These are phyloP conservation scores for Sitta europaea DNA, from an alignment of 2,113 vertebrate genomes.

Conservation along the genomic window DNA sequence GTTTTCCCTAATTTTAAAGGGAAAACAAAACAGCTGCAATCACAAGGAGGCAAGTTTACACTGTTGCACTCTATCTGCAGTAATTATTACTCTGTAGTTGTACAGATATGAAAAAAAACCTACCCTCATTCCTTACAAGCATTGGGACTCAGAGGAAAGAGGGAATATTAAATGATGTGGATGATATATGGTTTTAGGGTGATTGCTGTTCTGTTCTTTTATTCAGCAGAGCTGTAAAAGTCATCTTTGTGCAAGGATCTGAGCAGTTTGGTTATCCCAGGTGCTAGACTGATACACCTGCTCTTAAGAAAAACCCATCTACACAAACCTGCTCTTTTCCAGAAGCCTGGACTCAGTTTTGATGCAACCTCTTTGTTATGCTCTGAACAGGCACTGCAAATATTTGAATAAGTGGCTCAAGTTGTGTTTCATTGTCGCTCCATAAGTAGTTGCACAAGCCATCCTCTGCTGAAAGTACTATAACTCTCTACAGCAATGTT, in stretches of 20 bases:
- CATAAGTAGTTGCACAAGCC: background rate
- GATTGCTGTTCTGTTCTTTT: background rate
- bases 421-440: background rate
- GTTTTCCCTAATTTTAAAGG: background rate
- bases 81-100: background rate
- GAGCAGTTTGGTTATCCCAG: background rate
- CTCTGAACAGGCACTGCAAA: background rate
- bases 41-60: background rate
- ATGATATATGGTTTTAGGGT: background rate
- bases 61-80: rapidly evolving
- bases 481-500: background rate
- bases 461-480: background rate
- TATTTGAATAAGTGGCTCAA: background rate
- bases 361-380: background rate
- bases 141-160: background rate
- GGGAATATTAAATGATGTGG: background rate
- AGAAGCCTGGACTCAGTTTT: background rate
- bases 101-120: background rate
- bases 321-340: background rate
- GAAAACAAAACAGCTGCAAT: background rate
- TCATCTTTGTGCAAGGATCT: background rate
- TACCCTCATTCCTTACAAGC: background rate
- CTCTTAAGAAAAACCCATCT: background rate
- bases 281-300: background rate
- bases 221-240: background rate